Evolutionary conservation across 92 coral and sea anemone genomes (phyloP).

Genomic region (Epizoanthus stellaris): DNA sequence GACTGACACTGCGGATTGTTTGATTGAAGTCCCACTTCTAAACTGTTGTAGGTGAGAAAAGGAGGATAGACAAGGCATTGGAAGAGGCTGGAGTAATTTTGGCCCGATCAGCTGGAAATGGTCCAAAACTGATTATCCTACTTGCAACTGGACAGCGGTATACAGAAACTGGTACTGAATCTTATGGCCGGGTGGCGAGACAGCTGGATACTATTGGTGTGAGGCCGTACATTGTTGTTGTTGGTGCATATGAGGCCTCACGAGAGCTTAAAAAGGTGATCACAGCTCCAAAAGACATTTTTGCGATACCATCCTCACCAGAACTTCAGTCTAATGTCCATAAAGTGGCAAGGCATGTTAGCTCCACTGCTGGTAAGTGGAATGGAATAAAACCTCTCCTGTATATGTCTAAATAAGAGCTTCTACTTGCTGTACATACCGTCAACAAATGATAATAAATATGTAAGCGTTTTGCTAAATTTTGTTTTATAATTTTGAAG

Average conservation of each 20-base stretch:
- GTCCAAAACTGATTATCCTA: conserved; percentile 46
- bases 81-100: conserved; percentile 47
- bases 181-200: conserved; percentile 32
- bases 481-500: too few relatives aligned
- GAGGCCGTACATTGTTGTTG: conserved; percentile 64
- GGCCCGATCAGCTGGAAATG: conserved; percentile 5
- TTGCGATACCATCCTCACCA: conserved; percentile 55
- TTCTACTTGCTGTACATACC: too few relatives aligned
- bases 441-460: too few relatives aligned
- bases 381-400: too few relatives aligned
- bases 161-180: conserved; percentile 41
- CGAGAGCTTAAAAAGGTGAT: conserved; percentile 51
- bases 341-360: conserved; percentile 64
- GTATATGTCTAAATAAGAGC: background rate
- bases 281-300: conserved; percentile 53
- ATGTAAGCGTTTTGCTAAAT: too few relatives aligned
- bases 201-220: conserved; percentile 68
- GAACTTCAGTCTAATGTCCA: conserved; percentile 69
- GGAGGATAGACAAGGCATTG: conserved; percentile 67
- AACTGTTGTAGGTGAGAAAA: conserved; percentile 62
- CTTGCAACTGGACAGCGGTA: conserved; percentile 43
- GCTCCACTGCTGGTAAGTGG: conserved; percentile 58
- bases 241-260: conserved; percentile 66
- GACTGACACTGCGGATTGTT: background rate
- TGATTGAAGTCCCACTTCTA: background rate